These are phyloP conservation scores for Albula goreensis DNA, from an alignment of 2,113 vertebrate genomes.

Conservation along the genomic window DNA sequence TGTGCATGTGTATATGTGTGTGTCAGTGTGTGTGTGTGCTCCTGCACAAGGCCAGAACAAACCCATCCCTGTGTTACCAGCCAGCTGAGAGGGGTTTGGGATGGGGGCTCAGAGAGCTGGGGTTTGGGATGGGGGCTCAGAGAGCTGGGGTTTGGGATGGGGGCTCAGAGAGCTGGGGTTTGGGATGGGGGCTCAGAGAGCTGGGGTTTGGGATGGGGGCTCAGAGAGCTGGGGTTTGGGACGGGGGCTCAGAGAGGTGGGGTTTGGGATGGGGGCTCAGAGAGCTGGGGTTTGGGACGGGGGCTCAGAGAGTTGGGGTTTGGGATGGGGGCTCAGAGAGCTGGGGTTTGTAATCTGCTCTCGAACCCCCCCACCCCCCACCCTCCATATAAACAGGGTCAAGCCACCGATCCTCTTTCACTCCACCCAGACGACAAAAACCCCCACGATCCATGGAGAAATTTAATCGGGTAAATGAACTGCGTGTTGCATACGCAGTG, in stretches of 20 bases:
- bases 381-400: background rate
- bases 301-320: background rate
- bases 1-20: conserved; percentile 9
- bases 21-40: too few species aligned
- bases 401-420: background rate
- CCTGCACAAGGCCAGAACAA: background rate
- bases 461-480: too few species aligned
- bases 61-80: background rate
- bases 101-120: background rate
- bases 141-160: background rate
- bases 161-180: background rate
- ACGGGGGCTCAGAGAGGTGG: background rate
- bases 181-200: background rate
- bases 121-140: background rate
- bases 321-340: background rate
- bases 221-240: background rate
- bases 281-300: background rate
- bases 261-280: background rate
- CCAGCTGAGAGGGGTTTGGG: background rate
- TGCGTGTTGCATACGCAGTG: too few species aligned
- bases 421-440: background rate
- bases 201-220: background rate
- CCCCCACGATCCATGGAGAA: background rate
- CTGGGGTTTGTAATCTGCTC: background rate
- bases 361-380: background rate